Base-by-base conservation (phyloP, 2,888 invertebrate genomes). In the Halictus quadricinctus region DNA sequence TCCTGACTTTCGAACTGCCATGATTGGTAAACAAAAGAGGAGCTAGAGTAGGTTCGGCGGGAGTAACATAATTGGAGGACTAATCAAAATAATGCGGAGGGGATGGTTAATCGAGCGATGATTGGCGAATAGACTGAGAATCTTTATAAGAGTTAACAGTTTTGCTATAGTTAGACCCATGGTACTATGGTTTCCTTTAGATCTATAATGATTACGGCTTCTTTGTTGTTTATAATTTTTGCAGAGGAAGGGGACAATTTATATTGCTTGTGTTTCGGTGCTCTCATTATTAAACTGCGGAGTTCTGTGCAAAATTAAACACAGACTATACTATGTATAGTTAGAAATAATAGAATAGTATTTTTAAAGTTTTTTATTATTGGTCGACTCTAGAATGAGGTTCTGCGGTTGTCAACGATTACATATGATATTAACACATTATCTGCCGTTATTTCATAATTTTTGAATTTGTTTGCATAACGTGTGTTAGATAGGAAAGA, bases 1-100 rank as follows among this genome's bases (percentile, higher is more conserved):
- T 93, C 93, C 80, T 91, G 92, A 88, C 88, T 91, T 87, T 93
- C 94, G 88, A 93, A 93, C 93, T 94, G 80, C 43, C 66, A 15
- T 29, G 74, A 73, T 60, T 82, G 79, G 76, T 80, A 78, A 79
- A 81, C 79, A 69, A 86, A 70, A 86, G 69, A 41, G 69, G 41
- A 85, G 79, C 83, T 72, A 78, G 85, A 54, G 46, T n/a, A 43
- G 75, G 50, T 75, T 60, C 74, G 21, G 74, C n/a, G 79, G 78
- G 36, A 72, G 43, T 36, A 82, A 76, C 76, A 50, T 64, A 72
- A 58, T 50, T 36, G 69, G 48, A n/a, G 70, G 46, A 50, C 29
- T 29, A 64, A 64, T 64, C 64, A 36, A 29, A 64, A 64, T 18
- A 36, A 81, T 4, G 48, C 25, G 36, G 7, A 70, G 12, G 15